Evolutionary conservation across 2,113 vertebrate genomes (phyloP), one percentile per base, ranked within the genome.

Genomic region (Podocnemis expansa): DNA sequence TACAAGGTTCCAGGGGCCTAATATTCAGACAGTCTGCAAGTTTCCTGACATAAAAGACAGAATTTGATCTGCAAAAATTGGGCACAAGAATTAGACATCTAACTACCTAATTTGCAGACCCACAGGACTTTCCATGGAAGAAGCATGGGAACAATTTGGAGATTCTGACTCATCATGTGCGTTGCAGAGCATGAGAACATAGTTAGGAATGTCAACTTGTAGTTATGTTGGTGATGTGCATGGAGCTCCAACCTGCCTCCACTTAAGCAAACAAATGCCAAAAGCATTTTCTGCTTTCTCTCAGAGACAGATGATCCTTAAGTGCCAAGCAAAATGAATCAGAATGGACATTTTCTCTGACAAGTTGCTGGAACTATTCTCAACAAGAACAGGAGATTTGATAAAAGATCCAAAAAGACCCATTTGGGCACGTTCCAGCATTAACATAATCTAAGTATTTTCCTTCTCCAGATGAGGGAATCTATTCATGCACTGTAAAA

Each of bases 81-180:
- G 22, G 11, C 21, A 14, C 34, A 43, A 11, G 47, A 13, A 22
- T 67, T 80, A 63, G 41, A 21, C 16, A 49, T 0, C 25, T 25
- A 43, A 24, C 34, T 45, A 45, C n/a, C 25, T 10, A 8, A 73
- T n/a, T 8, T 52, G 45, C 38, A 41, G 24, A 31, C 60, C 43
- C 80, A 29, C 24, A 24, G 24, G 43, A 41, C 25, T 22, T 49
- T 3, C 9, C 31, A n/a, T 1, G 17, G 31, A 80, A 87, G 84
- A 87, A 70, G 38, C 8, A 1, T 29, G 38, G 84, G 16, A 91
- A 12, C 34, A 80, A 51, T 51, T 9, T 2, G 17, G 73, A 89
- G 19, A 43, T 54, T 81, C 52, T 3, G 43, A 2, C 10, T 78
- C 2, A 0, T 6, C 3, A 0, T 38, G 19, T 5, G 0, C 0